These are phyloP conservation scores for Pseudolaguvia tuberculata DNA, from an alignment of 2,113 vertebrate genomes.

Conservation along the genomic window DNA sequence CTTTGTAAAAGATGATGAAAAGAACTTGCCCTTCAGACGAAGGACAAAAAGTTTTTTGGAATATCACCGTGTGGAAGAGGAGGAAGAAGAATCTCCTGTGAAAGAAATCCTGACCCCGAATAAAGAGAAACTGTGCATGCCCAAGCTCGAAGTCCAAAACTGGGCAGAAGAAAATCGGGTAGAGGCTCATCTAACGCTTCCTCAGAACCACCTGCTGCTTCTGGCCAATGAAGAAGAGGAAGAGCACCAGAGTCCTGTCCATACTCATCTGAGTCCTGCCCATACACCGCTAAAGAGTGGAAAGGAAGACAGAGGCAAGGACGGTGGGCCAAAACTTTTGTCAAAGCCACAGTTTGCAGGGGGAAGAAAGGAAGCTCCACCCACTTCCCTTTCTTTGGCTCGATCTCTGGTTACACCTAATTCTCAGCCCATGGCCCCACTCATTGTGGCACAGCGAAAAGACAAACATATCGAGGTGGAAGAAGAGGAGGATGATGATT, in stretches of 20 bases:
- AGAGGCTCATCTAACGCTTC: constrained; percentile 63
- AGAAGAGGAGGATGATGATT: constrained; percentile 92
- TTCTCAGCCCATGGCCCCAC: constrained; percentile 13
- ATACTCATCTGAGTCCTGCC: constrained; percentile 22
- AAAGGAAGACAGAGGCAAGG: constrained; percentile 61
- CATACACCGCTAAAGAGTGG: constrained; percentile 50
- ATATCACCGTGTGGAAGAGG: constrained; percentile 83
- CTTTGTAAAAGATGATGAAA: constrained; percentile 72
- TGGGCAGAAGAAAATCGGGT: constrained; percentile 51
- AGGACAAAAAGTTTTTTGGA: constrained; percentile 94
- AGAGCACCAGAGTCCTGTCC: constrained; percentile 52
- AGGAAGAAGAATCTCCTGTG: constrained; percentile 51
- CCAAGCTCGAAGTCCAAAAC: constrained; percentile 55
- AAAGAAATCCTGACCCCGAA: constrained; percentile 48
- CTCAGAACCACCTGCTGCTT: constrained; percentile 56
- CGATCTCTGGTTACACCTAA: constrained; percentile 18
- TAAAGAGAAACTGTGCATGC: constrained; percentile 57
- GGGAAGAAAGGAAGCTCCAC: constrained; percentile 12
- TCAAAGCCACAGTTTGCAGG: neutral
- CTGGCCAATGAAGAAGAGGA: constrained; percentile 54
- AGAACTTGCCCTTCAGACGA: constrained; percentile 67
- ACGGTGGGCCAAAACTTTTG: constrained; percentile 16
- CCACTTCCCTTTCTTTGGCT: constrained; percentile 3
- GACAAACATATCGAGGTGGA: constrained; percentile 80
- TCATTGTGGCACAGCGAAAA: neutral